Base-by-base conservation (phyloP, 2,113 vertebrate species). In the Anarrhichthys ocellatus region DNA sequence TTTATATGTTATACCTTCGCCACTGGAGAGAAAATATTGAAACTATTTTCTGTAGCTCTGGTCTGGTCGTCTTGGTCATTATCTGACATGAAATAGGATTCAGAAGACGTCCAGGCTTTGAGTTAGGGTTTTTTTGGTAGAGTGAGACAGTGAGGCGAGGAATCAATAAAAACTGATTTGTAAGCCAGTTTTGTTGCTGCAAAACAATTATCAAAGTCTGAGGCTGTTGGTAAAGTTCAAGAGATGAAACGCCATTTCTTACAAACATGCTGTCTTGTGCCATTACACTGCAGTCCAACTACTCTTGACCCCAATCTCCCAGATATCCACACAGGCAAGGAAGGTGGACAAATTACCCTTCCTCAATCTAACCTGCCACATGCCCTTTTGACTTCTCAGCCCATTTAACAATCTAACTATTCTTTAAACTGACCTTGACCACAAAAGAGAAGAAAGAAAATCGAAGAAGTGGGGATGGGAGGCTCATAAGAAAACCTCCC, bases 251-350 rank as follows among this genome's bases (percentile, higher is more conserved):
- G 64, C 54, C 73, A 76, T 88, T 88, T 88, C 67, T 76, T 62
- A 9, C 40, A 68, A 84, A 68, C 73, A 17, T 56, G 86, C 69
- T 52, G 65, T 67, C 77, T 85, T 76, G 52, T 73, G 68, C 81
- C 81, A 87, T 88, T 82, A 79, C 78, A 13, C 72, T 48, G 84
- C 81, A n/a, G 24, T 84, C 77, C 88, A 86, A 42, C 88, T 74
- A 54, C 83, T 92, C 83, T 84, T 93, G 92, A 94, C 92, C 91
- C 74, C 91, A 93, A 92, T 91, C 88, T 91, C 80, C 78, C 64
- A 81, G 80, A 86, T 52, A 81, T 84, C 84, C 80, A 72, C 82
- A 64, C 54, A 48, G 65, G 65, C 56, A 14, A 52, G 52, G 70
- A 48, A 77, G 78, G 74, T 74, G 48, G 48, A 69, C 24, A 24